Conservation (phyloP, 2,113 vertebrate genomes). For the Rafetus swinhoei region DNA sequence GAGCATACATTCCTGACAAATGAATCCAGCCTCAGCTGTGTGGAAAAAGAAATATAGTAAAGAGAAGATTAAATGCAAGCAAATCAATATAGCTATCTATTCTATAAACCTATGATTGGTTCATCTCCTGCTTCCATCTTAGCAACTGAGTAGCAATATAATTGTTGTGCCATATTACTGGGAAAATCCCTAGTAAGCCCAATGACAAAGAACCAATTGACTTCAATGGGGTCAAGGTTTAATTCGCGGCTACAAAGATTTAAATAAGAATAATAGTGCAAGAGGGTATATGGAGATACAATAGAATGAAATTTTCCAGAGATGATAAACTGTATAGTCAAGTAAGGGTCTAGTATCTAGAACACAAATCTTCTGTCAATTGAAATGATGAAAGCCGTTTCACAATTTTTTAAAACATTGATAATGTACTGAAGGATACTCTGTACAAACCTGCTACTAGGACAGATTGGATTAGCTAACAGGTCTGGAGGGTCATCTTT, state of each 20-base stretch:
- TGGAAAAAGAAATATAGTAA: neutral
- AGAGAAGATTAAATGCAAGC: neutral
- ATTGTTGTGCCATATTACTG: neutral
- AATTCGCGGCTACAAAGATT: neutral
- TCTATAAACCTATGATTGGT: neutral
- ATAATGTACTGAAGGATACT: neutral
- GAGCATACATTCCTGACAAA: neutral
- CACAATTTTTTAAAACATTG: fast-evolving
- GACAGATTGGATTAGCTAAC: neutral
- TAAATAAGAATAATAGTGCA: neutral
- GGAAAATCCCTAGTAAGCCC: neutral
- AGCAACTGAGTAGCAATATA: neutral
- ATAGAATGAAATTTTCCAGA: neutral
- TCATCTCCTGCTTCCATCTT: neutral
- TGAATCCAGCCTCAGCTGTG: neutral
- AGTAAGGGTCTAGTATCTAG: neutral
- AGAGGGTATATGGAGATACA: neutral
- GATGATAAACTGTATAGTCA: neutral
- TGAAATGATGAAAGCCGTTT: neutral
- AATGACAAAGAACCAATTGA: neutral
- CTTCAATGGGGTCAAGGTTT: neutral
- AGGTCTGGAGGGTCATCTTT: neutral
- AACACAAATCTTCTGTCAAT: fast-evolving
- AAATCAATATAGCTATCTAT: neutral
- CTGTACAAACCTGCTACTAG: neutral